Evolutionary conservation across 2,113 vertebrate genomes (phyloP).

Genomic region (Bungarus multicinctus): DNA sequence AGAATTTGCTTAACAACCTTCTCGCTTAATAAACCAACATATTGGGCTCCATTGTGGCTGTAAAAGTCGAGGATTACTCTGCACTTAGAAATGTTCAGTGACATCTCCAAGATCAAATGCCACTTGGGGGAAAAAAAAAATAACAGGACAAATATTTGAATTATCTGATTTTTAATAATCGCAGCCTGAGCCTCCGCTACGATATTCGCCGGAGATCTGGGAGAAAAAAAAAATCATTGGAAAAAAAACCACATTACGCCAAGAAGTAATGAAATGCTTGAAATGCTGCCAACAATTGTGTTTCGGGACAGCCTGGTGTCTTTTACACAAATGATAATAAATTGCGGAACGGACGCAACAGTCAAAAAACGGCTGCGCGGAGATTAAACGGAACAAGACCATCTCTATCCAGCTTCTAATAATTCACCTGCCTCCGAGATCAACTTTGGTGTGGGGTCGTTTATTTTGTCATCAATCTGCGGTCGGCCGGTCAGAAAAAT

Average conservation of each 20-base stretch:
- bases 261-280: too few relatives aligned
- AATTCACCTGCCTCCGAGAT: slow-evolving; percentile 5
- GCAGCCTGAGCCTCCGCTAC: background rate
- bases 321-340: slow-evolving; percentile 51
- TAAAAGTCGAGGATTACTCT: background rate
- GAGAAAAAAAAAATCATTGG: background rate
- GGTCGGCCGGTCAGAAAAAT: slow-evolving; percentile 41
- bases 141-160: background rate
- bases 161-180: background rate
- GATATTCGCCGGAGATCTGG: accelerated
- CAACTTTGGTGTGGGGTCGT: slow-evolving; percentile 29
- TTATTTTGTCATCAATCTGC: slow-evolving; percentile 67
- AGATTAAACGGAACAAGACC: slow-evolving; percentile 6
- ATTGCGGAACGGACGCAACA: slow-evolving; percentile 26
- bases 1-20: background rate
- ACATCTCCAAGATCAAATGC: accelerated
- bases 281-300: too few relatives aligned
- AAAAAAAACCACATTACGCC: background rate
- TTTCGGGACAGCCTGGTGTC: background rate
- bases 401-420: slow-evolving; percentile 16
- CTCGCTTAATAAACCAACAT: background rate
- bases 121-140: background rate
- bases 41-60: background rate
- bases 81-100: background rate
- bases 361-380: slow-evolving; percentile 36